Base-by-base conservation (phyloP, 2,797 vertebrate genomes). In the Centropyge bicolor region DNA sequence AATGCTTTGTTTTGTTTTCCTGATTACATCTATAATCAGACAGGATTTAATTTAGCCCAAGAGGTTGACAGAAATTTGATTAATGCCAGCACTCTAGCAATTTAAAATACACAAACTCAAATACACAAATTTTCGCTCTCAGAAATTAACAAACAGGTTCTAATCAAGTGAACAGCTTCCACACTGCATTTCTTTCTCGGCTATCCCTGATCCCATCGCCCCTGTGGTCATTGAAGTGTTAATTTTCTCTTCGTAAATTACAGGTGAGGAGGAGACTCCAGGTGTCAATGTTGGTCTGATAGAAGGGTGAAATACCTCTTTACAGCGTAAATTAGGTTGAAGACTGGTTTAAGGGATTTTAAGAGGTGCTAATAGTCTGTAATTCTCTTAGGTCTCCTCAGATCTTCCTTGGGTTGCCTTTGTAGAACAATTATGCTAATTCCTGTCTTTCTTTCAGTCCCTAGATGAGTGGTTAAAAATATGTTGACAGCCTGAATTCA, bases 221-320 rank as follows among this genome's bases (percentile, higher is more conserved):
- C 24, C 54, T 75, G 46, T 73, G 11, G 52, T 71, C 55, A 82
- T 55, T 76, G 49, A 86, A 64, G 87, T 81, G 86, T 81, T 80
- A 57, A 75, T 84, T 60, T 73, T 83, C 48, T 75, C 17, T 48
- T 13, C 8, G 72, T 70, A 81, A 84, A 86, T 90, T 81, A 89
- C 79, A 92, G 84, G 79, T 64, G 59, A 85, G 62, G 1, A 61
- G 56, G 20, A 62, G 61, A 40, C 62, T 82, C 80, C 88, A 91
- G 88, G 88, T 92, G 90, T 89, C 74, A 83, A 71, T 70, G 70
- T 64, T 68, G 11, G 73, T 57, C 63, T 74, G 54, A 82, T 46
- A 62, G 41, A 76, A 10, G 60, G 70, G 38, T 46, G 60, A 79
- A 70, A 57, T 67, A 48, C 70, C 61, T 52, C 73, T 84, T 52